A percentile compares a stretch with the other conserved stretches of the same genome.
Conservation (phyloP, 2,797 vertebrate genomes). For the Malacoraja senta region DNA sequence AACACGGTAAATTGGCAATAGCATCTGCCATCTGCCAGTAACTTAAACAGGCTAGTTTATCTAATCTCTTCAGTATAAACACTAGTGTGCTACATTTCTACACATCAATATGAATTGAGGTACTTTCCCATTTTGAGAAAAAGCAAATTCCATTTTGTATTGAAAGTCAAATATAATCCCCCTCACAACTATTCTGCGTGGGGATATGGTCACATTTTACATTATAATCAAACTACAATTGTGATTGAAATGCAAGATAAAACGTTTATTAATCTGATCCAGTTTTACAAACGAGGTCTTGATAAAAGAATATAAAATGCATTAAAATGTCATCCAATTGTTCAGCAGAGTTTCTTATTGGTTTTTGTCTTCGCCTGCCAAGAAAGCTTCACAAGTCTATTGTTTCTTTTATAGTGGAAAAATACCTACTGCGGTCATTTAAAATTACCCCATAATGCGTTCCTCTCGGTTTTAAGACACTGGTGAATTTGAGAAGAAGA, state of each 20-base stretch:
- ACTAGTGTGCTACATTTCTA: slow-evolving; percentile 75
- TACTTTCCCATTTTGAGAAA: slow-evolving; percentile 30
- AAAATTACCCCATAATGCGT: neutral
- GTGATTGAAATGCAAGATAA: neutral
- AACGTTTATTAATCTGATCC: neutral
- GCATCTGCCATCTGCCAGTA: slow-evolving; percentile 78
- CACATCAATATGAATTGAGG: slow-evolving; percentile 64
- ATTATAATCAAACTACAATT: neutral
- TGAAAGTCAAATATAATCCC: neutral
- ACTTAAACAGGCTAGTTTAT: slow-evolving; percentile 81
- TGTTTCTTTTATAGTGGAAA: neutral
- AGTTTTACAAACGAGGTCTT: neutral
- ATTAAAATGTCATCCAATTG: neutral
- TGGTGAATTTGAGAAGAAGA: neutral
- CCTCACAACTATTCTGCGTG: neutral
- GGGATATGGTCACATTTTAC: neutral
- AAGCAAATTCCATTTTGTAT: slow-evolving; percentile 4
- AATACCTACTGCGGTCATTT: slow-evolving; percentile 32
- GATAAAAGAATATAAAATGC: neutral
- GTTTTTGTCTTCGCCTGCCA: neutral
- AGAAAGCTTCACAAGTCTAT: neutral
- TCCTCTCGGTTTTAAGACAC: slow-evolving; percentile 17
- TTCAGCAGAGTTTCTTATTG: neutral
- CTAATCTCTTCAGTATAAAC: slow-evolving; percentile 82
- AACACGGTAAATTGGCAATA: slow-evolving; percentile 74